These are phyloP conservation scores for Plectus sambesii DNA, from an alignment of 1,140 invertebrate species.

Conservation along the genomic window DNA sequence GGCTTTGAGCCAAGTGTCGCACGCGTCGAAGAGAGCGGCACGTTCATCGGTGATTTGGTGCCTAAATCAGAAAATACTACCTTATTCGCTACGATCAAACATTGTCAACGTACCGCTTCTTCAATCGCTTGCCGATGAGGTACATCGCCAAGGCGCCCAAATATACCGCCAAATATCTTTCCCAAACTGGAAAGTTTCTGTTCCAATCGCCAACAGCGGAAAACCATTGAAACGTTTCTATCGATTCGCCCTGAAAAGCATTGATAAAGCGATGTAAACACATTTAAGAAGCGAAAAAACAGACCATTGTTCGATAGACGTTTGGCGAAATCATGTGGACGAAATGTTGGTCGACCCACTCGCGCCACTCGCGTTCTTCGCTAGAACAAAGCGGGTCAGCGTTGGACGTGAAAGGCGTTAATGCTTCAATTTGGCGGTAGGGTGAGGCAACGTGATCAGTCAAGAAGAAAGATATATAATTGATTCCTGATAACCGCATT, in stretches of 20 bases:
- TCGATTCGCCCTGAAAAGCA: constrained; percentile 65
- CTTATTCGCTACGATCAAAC: constrained; percentile 4
- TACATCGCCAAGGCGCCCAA: constrained; percentile 86
- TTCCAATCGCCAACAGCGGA: constrained; percentile 81
- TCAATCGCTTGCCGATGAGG: constrained; percentile 73
- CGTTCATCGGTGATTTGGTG: constrained; percentile 74
- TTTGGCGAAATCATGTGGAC: constrained; percentile 82
- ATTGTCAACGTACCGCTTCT: constrained; percentile 59
- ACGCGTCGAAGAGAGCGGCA: constrained; percentile 73
- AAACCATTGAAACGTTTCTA: constrained; percentile 82
- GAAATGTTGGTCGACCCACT: constrained; percentile 70
- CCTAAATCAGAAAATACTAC: constrained; percentile 46
- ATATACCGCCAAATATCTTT: constrained; percentile 76
- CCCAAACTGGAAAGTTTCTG: constrained; percentile 70
- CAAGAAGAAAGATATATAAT: constrained; percentile 32
- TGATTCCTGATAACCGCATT: no score
- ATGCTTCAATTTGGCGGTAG: no score
- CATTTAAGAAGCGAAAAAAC: no score
- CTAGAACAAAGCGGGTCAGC: no score
- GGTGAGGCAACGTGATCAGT: no score
- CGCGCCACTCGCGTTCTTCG: constrained; percentile 81
- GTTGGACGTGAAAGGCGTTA: no score
- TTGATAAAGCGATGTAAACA: no score
- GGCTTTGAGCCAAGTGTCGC: constrained; percentile 64
- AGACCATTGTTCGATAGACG: constrained; percentile 80